Conservation (phyloP, 1,140 invertebrate genomes). For the Listronotus oregonensis region DNA sequence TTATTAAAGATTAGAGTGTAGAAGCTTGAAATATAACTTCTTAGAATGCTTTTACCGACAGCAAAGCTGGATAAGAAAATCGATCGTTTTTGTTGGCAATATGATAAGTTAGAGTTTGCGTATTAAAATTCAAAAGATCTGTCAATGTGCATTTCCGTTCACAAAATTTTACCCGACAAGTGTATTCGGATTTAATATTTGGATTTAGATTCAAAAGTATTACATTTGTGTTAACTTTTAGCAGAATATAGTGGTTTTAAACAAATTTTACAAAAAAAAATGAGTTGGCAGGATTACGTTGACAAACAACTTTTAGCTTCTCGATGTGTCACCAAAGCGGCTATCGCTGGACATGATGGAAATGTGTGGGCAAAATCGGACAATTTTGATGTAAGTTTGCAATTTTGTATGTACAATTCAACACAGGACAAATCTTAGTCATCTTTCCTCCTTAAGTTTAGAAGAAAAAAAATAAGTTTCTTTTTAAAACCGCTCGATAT, state of each 20-base stretch:
- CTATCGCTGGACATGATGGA: slow-evolving; percentile 92
- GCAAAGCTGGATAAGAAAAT: too few species aligned
- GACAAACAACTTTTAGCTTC: slow-evolving; percentile 95
- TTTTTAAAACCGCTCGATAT: too few species aligned
- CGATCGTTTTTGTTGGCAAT: slow-evolving; percentile 3
- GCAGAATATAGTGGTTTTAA: slow-evolving; percentile 41
- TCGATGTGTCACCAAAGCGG: slow-evolving; percentile 89
- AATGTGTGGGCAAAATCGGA: slow-evolving; percentile 94
- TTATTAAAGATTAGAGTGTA: too few species aligned
- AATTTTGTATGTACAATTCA: not conserved
- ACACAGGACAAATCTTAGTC: not conserved
- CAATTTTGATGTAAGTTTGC: slow-evolving; percentile 86
- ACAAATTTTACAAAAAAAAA: slow-evolving; percentile 59
- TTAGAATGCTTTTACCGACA: too few species aligned
- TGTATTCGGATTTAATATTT: slow-evolving; percentile 4
- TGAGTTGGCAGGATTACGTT: slow-evolving; percentile 98
- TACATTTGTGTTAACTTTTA: slow-evolving; percentile 14
- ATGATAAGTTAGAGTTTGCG: not conserved
- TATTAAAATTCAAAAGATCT: not conserved
- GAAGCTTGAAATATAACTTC: too few species aligned
- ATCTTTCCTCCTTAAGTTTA: not conserved
- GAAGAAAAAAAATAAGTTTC: not conserved
- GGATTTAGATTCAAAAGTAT: slow-evolving; percentile 6
- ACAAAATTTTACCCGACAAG: not conserved
- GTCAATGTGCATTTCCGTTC: slow-evolving; percentile 9